Evolutionary conservation across 2,113 vertebrate species (phyloP), one percentile per base, ranked within the genome.

Genomic region (Potamarius usumacintae): DNA sequence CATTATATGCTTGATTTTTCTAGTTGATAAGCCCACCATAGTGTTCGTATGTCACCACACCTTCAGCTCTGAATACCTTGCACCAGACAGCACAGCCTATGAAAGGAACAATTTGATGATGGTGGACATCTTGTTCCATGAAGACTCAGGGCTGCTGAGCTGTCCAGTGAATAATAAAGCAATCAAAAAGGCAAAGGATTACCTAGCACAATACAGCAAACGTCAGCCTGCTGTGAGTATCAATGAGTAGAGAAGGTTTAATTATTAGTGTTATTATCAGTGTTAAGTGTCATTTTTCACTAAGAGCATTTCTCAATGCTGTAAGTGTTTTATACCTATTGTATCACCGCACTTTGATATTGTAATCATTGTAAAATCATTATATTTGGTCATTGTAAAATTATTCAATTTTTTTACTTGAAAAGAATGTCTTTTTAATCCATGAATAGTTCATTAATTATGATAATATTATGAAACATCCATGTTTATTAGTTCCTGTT

Each of bases 21-120:
- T 72, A 86, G 85, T 1, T 30, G 63, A 20, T 20, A 27, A 86
- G 55, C 30, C 34, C 15, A 71, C 53, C 30, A 60, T 86, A 0
- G 9, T 86, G 78, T 8, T 86, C 0, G 63, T 86, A 67, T 78
- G 72, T 55, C 77, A 86, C 52, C 78, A 86, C 78, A 82, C 85
- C 14, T 71, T 82, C 11, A 27, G 20, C 30, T 1, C 6, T 3
- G 15, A 69, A 0, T 53, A 42, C 78, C 12, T 0, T 48, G 10
- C 50, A 58, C 85, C 63, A 11, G 11, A 0, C 25, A 83, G 82
- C 48, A 30, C 50, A n/a, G 30, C 8, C 7, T 83, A 83, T 50
- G 20, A 67, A 17, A 53, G 1, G 62, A 5, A 83, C 0, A 65
- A 83, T 52, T 18, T 84, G 82, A 20, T 53, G n/a, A 34, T 84